Evolutionary conservation across 1,140 invertebrate species (phyloP).

Genomic region (Pseudomyrmex flavicornis): DNA sequence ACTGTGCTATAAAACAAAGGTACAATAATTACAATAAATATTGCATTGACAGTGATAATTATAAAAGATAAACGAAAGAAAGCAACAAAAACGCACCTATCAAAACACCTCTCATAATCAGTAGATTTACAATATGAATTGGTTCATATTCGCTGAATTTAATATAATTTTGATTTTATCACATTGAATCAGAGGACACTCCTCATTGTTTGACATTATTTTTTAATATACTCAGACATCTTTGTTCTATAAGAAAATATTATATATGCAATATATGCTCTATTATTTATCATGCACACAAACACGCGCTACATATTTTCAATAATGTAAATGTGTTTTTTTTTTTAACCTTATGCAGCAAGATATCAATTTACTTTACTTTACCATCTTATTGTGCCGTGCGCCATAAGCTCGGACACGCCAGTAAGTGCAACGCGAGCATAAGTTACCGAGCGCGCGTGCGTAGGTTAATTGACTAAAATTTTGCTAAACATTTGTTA

Average conservation of each 20-base stretch:
- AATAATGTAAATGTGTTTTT: neutral
- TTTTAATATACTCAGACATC: neutral
- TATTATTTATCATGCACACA: neutral
- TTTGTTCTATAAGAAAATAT: neutral
- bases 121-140: no score
- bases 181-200: no score
- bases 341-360: neutral
- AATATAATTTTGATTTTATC: no score
- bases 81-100: no score
- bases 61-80: no score
- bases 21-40: no score
- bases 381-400: no score
- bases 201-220: neutral
- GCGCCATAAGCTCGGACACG: neutral
- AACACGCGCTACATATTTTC: neutral
- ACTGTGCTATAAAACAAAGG: no score
- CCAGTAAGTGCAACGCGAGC: neutral
- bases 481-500: conserved; percentile 56
- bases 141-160: no score
- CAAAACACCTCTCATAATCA: no score
- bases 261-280: neutral
- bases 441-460: neutral
- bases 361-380: neutral
- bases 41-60: no score
- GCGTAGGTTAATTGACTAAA: conserved; percentile 42